Conservation (phyloP, 2,888 invertebrate genomes). For the Drosophila mimetica region DNA sequence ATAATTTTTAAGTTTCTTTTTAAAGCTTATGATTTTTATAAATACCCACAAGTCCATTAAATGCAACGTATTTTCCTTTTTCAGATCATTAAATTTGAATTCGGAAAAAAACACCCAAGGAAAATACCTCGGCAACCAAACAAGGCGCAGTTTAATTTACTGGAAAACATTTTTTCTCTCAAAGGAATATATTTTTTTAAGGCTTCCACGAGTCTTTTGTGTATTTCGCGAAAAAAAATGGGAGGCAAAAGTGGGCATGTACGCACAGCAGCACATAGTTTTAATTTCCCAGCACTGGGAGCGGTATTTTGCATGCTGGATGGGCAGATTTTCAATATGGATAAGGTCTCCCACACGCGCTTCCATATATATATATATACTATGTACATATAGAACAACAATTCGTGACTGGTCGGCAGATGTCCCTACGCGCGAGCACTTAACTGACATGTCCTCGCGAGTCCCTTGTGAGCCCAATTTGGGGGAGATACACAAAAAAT, state of each 20-base stretch:
- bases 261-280: conserved; percentile 52
- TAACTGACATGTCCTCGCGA: conserved; percentile 18
- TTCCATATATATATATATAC: not conserved
- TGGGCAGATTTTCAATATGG: conserved; percentile 49
- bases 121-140: conserved; percentile 34
- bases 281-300: conserved; percentile 54
- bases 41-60: too few relatives aligned
- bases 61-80: not conserved
- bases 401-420: conserved; percentile 29
- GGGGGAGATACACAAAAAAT: conserved; percentile 11
- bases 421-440: conserved; percentile 46
- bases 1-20: too few relatives aligned
- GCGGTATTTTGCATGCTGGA: conserved; percentile 31
- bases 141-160: conserved; percentile 40
- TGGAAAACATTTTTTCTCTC: conserved; percentile 37
- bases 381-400: conserved; percentile 3
- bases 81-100: conserved; percentile 10
- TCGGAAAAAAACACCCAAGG: not conserved
- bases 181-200: conserved; percentile 33
- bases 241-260: not conserved
- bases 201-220: conserved; percentile 36
- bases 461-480: conserved; percentile 16
- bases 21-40: too few relatives aligned
- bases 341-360: conserved; percentile 8
- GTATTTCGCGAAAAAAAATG: conserved; percentile 11